These are phyloP conservation scores for Cygnus atratus DNA, from an alignment of 2,113 vertebrate genomes.

Conservation along the genomic window DNA sequence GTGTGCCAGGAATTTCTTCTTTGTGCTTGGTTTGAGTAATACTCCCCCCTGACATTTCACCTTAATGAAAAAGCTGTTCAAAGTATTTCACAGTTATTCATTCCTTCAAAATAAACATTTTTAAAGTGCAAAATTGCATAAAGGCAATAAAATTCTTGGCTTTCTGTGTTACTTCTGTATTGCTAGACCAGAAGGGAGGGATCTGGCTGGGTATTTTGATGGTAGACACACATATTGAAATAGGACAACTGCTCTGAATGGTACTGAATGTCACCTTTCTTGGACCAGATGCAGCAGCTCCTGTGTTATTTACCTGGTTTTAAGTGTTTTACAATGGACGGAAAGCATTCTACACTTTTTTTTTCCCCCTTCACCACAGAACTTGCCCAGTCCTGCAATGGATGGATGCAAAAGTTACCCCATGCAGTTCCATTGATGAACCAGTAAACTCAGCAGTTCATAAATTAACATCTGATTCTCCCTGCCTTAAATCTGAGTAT, in stretches of 20 bases:
- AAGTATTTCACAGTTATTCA: neutral
- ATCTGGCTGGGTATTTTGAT: neutral
- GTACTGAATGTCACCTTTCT: neutral
- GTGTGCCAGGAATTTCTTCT: neutral
- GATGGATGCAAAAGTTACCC: neutral
- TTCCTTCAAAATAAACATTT: neutral
- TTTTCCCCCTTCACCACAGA: neutral
- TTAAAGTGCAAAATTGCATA: neutral
- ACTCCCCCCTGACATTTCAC: neutral
- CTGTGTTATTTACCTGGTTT: neutral
- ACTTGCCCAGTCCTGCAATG: neutral
- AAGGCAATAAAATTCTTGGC: neutral
- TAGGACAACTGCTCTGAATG: neutral
- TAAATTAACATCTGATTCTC: neutral
- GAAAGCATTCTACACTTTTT: neutral
- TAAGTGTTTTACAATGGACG: neutral
- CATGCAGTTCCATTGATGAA: neutral
- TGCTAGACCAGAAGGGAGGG: neutral
- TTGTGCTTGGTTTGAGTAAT: neutral
- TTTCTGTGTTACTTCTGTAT: neutral
- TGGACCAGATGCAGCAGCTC: neutral
- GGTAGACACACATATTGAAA: neutral
- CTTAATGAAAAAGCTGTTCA: neutral
- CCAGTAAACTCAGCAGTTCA: neutral
- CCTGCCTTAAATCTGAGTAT: neutral